phyloP scores from a whole-genome alignment of 37 sponge, comb jelly and placozoan genomes.

The Ephydatia muelleri region DNA sequence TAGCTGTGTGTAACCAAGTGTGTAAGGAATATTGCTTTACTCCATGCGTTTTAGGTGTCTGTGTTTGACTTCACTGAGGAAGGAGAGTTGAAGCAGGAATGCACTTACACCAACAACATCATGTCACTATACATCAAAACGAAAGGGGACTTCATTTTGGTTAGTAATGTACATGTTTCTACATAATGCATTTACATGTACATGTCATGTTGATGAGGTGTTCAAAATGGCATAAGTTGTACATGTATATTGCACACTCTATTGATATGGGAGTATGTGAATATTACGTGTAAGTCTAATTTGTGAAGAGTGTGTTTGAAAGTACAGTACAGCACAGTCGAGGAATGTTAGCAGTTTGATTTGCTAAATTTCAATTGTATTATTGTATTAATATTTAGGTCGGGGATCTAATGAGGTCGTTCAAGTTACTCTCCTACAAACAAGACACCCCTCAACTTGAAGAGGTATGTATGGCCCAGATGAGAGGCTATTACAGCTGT shows the following conservation, averaged over 20 bases:
- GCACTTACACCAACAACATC: conserved; percentile 64
- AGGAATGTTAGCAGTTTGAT: too few relatives aligned
- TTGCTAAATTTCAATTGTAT: neutral
- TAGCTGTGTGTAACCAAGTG: too few relatives aligned
- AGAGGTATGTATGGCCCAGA: too few relatives aligned
- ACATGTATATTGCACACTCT: too few relatives aligned
- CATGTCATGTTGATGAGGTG: too few relatives aligned
- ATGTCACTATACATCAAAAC: conserved; percentile 84
- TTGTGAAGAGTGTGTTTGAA: too few relatives aligned
- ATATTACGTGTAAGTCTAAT: too few relatives aligned
- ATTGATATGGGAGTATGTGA: too few relatives aligned
- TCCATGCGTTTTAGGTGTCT: conserved; percentile 13
- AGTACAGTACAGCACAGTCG: too few relatives aligned
- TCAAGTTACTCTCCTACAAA: conserved; percentile 78
- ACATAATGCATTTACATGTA: neutral
- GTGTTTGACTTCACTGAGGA: conserved; percentile 53
- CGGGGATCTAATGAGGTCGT: conserved; percentile 86
- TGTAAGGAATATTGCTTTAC: too few relatives aligned
- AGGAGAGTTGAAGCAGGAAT: conserved; percentile 52
- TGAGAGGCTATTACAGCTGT: too few relatives aligned
- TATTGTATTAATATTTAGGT: conserved; percentile 35
- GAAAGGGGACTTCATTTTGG: conserved; percentile 96
- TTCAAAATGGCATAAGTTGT: too few relatives aligned
- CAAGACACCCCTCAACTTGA: conserved; percentile 58
- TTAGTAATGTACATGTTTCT: conserved; percentile 27